Base-by-base conservation (phyloP, 2,797 vertebrate species). In the Diplodus puntazzo region DNA sequence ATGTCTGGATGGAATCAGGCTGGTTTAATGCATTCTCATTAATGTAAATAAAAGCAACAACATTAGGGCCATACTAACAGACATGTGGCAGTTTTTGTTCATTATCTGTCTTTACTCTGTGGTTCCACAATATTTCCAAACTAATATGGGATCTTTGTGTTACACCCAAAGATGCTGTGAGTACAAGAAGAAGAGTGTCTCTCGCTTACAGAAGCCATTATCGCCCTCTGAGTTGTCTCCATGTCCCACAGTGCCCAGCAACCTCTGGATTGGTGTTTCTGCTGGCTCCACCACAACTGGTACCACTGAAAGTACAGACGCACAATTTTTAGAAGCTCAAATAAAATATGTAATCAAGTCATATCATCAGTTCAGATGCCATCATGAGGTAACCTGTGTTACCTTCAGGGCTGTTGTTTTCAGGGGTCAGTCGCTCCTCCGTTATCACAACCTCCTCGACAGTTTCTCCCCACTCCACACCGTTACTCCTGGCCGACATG, bases 401-500 rank as follows among this genome's bases (percentile, higher is more conserved):
- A 94, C 94, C 93, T 86, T 87, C 3, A 20, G 73, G 6, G 5
- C n/a, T 46, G 81, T 23, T 72, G 61, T 43, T 60, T 3, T 83
- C 83, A 30, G 67, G 10, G 1, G 80, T 43, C 0, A 89, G n/a
- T 14, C 77, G 81, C 66, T 89, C 90, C 52, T 92, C 89, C 8
- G 85, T 83, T 3, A 89, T 71, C 14, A 93, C 87, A 1, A 93
- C 89, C 69, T 92, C 92, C 69, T 92, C 93, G 7, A 89, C 77
- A 1, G 92, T 72, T 34, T 94, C 94, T 1, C 92, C 89, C 93
- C 92, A 94, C 82, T 92, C 88, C 79, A 90, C 85, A 1, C 66
- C 63, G 68, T 11, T 53, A 30, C 65, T 79, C 60, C 69, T 81
- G 66, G 20, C 79, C 64, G 94, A 89, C 93, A 94, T 94, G 60